Base-by-base conservation (phyloP, 2,888 invertebrate species). In the Oxystoma pomonae region DNA sequence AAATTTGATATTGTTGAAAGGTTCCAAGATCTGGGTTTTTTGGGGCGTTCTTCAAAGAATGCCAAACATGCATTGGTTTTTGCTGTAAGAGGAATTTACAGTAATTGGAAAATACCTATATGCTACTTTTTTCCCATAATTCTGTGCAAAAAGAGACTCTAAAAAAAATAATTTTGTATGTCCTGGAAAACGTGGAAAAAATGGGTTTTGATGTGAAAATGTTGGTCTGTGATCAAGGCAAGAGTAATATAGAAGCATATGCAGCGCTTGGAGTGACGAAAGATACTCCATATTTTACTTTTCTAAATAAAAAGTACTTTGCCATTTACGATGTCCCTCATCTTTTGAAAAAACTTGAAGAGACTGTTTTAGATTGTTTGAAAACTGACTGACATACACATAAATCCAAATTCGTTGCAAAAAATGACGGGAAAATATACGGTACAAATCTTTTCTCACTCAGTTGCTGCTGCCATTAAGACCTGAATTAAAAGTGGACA, bases 61-160 rank as follows among this genome's bases (percentile, higher is more conserved):
- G 58, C 58, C 16, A 50, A 50, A 18, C 49, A 17, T 2, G 58
- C 58, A 20, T 16, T 59, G 1, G 49, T 58, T 58, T 58, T 58
- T 58, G 49, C 49, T 19, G 9, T 50, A 17, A 58, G 50, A 50
- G 50, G 58, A 2, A 51, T 50, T 18, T 58, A 5, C 18, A 17
- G 19, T 1, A 58, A 58, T 19, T 58, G 58, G 50, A 58, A 49
- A 58, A 50, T n/a, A n/a, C n/a, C n/a, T n/a, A n/a, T n/a, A n/a
- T 58, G 9, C 58, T 18, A 3, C 19, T 50, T 16, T 58, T 49
- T 19, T 58, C 49, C 20, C 50, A 50, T 58, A 58, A 49, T 17
- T 58, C 58, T 16, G 58, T 58, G 9, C 49, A 51, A n/a, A 19
- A 50, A 2, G 58, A 58, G 1, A 58, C 7, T 21, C 50, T 58